Evolutionary conservation across 2,113 vertebrate species (phyloP).

Genomic region (Morone saxatilis): DNA sequence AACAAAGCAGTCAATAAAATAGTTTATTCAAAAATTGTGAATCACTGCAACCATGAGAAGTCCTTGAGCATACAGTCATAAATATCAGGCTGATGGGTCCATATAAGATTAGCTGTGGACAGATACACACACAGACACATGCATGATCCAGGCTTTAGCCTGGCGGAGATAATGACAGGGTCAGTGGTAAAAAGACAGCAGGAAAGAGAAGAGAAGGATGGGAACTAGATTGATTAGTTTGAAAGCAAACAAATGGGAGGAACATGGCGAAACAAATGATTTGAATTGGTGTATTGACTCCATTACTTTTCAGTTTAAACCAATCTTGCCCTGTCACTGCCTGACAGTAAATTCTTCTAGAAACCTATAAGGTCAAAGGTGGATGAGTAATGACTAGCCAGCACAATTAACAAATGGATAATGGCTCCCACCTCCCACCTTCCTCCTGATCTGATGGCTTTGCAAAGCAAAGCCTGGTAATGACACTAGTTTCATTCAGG

Average conservation of each 20-base stretch:
- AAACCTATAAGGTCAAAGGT: constrained; percentile 77
- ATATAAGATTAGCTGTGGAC: too few relatives aligned
- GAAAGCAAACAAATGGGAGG: constrained; percentile 13
- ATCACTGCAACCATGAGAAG: too few relatives aligned
- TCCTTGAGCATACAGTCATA: too few relatives aligned
- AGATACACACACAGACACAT: too few relatives aligned
- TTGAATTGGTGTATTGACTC: constrained; percentile 48
- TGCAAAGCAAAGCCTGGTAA: constrained; percentile 71
- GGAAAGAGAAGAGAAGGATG: neutral
- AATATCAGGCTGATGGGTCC: too few relatives aligned
- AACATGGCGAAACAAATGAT: constrained; percentile 23
- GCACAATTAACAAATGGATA: constrained; percentile 78
- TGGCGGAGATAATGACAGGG: neutral
- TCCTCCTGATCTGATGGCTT: constrained; percentile 77
- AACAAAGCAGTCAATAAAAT: too few relatives aligned
- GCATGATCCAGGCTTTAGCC: too few relatives aligned
- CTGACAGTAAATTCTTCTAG: constrained; percentile 54
- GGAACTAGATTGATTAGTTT: neutral
- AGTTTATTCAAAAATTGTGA: too few relatives aligned
- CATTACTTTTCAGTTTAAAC: constrained; percentile 54
- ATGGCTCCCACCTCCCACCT: constrained; percentile 71
- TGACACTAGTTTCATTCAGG: constrained; percentile 74
- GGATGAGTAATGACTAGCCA: constrained; percentile 68
- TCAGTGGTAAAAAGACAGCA: neutral
- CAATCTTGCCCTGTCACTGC: constrained; percentile 17